A percentile compares a stretch with the other conserved stretches of the same genome.
Conservation (phyloP, 2,797 vertebrate species). For the Odontamblyopus lacepedii region DNA sequence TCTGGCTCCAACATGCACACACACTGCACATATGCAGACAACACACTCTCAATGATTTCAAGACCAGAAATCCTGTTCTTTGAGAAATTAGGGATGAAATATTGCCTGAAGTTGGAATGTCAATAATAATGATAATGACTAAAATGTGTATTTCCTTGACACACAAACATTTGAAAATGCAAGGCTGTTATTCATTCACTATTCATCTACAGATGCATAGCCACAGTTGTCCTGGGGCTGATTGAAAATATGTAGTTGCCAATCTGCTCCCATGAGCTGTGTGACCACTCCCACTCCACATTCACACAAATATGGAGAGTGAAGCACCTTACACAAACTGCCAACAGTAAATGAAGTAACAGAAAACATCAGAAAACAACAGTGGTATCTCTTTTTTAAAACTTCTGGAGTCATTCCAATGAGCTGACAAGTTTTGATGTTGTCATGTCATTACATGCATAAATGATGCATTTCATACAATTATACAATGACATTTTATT, state of each 20-base stretch:
- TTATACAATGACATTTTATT: no score
- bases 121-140: background rate
- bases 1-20: conserved; percentile 84
- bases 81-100: conserved; percentile 26
- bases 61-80: conserved; percentile 24
- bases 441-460: no score
- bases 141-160: background rate
- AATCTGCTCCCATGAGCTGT: background rate
- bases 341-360: no score
- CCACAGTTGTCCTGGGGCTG: background rate
- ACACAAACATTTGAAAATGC: background rate
- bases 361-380: background rate
- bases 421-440: background rate
- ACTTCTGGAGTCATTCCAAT: background rate
- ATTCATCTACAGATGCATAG: background rate
- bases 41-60: conserved; percentile 26
- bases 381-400: background rate
- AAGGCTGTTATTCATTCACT: background rate
- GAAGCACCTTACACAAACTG: no score
- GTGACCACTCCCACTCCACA: background rate
- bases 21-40: conserved; percentile 62
- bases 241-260: background rate
- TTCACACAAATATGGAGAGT: background rate
- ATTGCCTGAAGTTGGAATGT: background rate
- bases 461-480: no score